Evolutionary conservation across 2,797 vertebrate genomes (phyloP), one percentile per base, ranked within the genome.

Genomic region (Dermochelys coriacea): DNA sequence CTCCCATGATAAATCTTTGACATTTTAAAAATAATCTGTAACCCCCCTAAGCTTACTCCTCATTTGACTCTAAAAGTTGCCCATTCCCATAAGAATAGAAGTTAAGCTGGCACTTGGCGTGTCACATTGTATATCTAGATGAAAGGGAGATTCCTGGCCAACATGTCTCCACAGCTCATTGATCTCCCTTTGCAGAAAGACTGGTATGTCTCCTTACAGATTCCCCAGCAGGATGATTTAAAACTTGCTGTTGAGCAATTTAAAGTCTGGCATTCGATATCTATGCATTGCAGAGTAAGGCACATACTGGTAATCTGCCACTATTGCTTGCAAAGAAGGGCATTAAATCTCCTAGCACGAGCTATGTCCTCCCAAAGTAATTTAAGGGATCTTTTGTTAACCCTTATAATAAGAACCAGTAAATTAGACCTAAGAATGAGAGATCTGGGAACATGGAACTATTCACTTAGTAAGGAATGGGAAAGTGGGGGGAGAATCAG

Each of bases 151-250:
- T 97, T 97, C 95, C 97, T 97, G 98, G 97, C 97, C 97, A 97
- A 49, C 79, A 4, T 91, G 98, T 98, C 98, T 98, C 98, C 98
- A 95, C 94, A 96, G 97, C 90, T 97, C 98, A 98, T 98, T 98
- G 98, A 98, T 98, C 97, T 97, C 96, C 83, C 96, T 95, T 96
- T 98, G 96, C 94, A 97, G 95, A 97, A 97, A 97, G 97, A 96
- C 96, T 95, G 96, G 89, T 97, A 95, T 97, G 97, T 98, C 97
- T 98, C 97, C 98, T 97, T 96, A 94, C 96, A 97, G 96, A 98
- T 93, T 97, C 91, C 94, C 97, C 75, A 23, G 93, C 94, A 94
- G 87, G 95, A 97, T 97, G 98, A 98, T 98, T 98, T 98, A 98
- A 97, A 97, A 97, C 97, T 97, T 97, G 97, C 97, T 96, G 96